Evolutionary conservation across 2,113 vertebrate species (phyloP), one percentile per base, ranked within the genome.

Genomic region (Erinaceus europaeus): DNA sequence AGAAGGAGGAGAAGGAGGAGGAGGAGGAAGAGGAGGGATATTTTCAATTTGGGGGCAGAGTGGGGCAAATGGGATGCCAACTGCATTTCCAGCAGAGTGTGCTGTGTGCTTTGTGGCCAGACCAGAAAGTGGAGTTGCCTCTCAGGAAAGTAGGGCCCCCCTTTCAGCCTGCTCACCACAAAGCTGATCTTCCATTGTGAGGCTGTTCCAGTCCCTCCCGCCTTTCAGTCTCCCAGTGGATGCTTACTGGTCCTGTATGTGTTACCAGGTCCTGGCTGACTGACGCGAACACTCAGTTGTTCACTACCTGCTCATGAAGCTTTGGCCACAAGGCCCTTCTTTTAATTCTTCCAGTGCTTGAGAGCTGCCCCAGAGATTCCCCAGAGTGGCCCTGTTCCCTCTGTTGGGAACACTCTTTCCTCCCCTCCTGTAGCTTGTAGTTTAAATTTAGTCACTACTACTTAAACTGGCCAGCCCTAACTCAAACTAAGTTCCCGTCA

Each of bases 381-480:
- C 14, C 7, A 38, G 27, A 5, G 14, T 2, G 14, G 20, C 59
- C n/a, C 42, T 36, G 40, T 27, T 38, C 40, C 50, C 21, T 68
- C 77, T 71, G 46, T 40, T n/a, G 46, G 38, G 69, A 75, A 67
- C 25, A 6, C 18, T 15, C 14, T 65, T 36, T 6, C 3, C 15
- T n/a, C 77, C 61, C 9, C 1, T 32, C 46, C 71, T 55, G 44
- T 5, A 48, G 50, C 40, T 57, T 38, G 57, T 6, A 32, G 25
- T 21, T 46, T n/a, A 14, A 38, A 25, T 3, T n/a, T n/a, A n/a
- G 62, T 27, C 36, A 27, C 53, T 72, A 62, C 78, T 67, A 88
- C 21, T 7, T 44, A 27, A 32, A 13, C 6, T 0, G 2, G 40
- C 64, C 25, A n/a, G 21, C 23, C 65, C 55, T 23, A 2, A 4